These are phyloP conservation scores for Halocaridina rubra DNA, from an alignment of 2,888 invertebrate genomes.

Conservation along the genomic window DNA sequence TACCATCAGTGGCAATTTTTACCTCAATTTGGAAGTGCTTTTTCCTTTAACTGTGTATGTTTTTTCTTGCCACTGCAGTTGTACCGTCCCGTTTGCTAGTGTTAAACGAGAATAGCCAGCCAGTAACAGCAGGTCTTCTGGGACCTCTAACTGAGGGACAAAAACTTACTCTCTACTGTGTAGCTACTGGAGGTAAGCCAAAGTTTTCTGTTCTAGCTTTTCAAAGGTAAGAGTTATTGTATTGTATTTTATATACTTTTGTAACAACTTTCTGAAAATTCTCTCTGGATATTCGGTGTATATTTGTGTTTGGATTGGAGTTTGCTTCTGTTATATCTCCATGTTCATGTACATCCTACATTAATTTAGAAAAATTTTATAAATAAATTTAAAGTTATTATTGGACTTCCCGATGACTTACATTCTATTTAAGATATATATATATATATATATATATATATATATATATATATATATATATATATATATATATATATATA, in stretches of 20 bases:
- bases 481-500: not conserved
- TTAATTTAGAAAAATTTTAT: no score
- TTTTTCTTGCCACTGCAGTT: slow-evolving; percentile 17
- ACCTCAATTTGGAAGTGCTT: not conserved
- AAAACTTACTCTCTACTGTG: slow-evolving; percentile 46
- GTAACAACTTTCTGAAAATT: no score
- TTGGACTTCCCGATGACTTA: no score
- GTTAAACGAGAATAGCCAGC: slow-evolving; percentile 31
- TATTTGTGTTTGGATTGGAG: no score
- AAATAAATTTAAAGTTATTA: no score
- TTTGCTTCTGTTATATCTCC: no score
- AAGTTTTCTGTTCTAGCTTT: no score
- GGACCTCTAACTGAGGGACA: slow-evolving; percentile 45
- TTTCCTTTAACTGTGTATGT: not conserved
- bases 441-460: not conserved
- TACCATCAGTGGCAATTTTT: no score
- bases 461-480: not conserved
- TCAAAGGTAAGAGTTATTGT: no score
- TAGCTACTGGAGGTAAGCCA: slow-evolving; percentile 54
- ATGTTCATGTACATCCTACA: no score
- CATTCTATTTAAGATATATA: no score
- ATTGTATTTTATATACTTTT: not conserved
- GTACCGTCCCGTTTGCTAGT: slow-evolving; percentile 52
- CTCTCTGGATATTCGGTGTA: no score
- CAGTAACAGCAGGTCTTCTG: slow-evolving; percentile 22